Base-by-base conservation (phyloP, 2,888 invertebrate genomes). In the Eucera pruinosa region DNA sequence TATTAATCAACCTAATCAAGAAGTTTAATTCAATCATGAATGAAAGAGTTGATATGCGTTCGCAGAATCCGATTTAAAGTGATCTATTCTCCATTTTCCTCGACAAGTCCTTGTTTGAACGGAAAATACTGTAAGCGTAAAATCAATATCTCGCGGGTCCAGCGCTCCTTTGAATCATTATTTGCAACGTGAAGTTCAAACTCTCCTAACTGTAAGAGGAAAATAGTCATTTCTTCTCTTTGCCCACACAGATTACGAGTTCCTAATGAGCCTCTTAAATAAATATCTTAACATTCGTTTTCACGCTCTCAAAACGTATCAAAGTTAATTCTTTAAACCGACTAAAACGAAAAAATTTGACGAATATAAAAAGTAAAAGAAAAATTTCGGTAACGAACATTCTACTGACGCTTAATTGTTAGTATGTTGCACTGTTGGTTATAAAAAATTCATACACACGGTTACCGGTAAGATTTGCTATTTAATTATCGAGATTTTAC, bases 101-200 rank as follows among this genome's bases (percentile, higher is more conserved):
- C 60, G 65, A 52, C 58, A 41, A 27, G 43, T 13, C 18, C 25
- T 33, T 81, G 67, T 80, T 80, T 81, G 71, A 80, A 54, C 65
- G 65, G 68, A 66, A 80, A 78, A 78, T 65, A 78, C 61, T 48
- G 23, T 54, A 66, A 71, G 68, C 67, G 64, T 64, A 81, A 75
- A 80, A 81, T 78, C 78, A 71, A 81, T 81, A 78, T 64, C 74
- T 73, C 61, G 57, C 33, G 68, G 74, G 62, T 70, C 65, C 58
- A 52, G 33, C 20, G 18, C 61, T 66, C 52, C 52, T 77, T 68
- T 68, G 36, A 77, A 45, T 64, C 52, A 64, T 62, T 62, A 61
- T 62, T 20, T 62, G 9, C 47, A 41, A 62, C 36, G 55, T 13
- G 64, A 69, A 77, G 61, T 68, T 65, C 60, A 58, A 80, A 58